Conservation (phyloP, 2,113 vertebrate genomes). For the Herpetotheres cachinnans region DNA sequence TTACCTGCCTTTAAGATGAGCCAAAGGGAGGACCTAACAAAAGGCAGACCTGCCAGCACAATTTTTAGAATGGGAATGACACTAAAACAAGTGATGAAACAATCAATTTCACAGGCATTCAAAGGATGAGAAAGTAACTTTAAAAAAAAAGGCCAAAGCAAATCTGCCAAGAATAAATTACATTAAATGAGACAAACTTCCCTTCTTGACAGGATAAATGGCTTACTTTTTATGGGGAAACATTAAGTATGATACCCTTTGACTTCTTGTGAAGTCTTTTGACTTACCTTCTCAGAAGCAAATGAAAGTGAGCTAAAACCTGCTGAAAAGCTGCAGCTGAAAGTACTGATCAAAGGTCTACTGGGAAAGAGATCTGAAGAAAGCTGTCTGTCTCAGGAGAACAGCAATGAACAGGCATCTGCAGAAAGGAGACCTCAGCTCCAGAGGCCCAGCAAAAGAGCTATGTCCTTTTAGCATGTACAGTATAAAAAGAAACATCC, state of each 20-base stretch:
- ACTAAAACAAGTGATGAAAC: not conserved
- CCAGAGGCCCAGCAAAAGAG: conserved; percentile 31
- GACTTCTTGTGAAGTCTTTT: not conserved
- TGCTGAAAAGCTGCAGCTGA: not conserved
- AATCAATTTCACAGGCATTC: not conserved
- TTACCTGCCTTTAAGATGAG: not conserved
- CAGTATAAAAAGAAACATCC: conserved; percentile 19
- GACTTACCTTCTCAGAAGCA: not conserved
- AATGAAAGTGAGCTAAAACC: not conserved
- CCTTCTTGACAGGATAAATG: not conserved
- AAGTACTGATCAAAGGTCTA: not conserved
- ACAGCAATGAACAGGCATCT: conserved; percentile 65
- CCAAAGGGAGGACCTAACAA: not conserved
- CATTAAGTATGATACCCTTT: not conserved
- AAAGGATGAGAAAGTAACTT: not conserved
- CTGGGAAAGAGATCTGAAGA: not conserved
- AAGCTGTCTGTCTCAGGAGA: conserved; percentile 47
- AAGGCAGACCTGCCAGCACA: not conserved
- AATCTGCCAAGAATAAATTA: not conserved
- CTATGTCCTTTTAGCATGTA: conserved; percentile 18
- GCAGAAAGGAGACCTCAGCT: conserved; percentile 12
- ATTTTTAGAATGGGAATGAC: not conserved
- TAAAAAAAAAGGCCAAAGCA: not conserved
- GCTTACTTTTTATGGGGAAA: not conserved
- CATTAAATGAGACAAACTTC: not conserved